Percentiles rank a stretch among this genome's conserved stretches.
Conservation (phyloP, 2,113 vertebrate species). For the Excalfactoria chinensis region DNA sequence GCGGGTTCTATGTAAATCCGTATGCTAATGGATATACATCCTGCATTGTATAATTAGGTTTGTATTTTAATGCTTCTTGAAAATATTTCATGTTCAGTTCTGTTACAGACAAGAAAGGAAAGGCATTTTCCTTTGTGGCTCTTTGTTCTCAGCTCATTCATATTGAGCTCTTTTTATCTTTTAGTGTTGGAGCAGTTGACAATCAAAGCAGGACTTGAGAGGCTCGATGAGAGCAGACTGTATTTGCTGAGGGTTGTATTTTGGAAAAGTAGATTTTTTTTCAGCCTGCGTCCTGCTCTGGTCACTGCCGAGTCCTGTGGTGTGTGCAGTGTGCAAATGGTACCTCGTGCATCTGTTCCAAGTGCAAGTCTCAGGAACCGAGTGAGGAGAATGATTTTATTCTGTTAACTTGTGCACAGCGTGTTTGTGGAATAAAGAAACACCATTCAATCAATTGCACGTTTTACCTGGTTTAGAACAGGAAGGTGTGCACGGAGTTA, state of each 20-base stretch:
- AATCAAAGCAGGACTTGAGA: not conserved
- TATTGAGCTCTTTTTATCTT: not conserved
- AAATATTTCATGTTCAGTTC: not conserved
- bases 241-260: not conserved
- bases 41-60: not conserved
- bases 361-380: not conserved
- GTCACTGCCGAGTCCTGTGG: not conserved
- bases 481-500: not conserved
- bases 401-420: not conserved
- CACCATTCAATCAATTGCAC: not conserved
- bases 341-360: not conserved
- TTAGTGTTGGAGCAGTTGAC: not conserved
- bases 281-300: not conserved
- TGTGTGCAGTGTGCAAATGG: not conserved
- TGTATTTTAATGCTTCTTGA: not conserved
- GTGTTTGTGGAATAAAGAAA: not conserved
- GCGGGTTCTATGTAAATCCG: not conserved
- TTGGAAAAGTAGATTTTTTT: not conserved
- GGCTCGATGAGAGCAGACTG: not conserved
- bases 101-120: not conserved
- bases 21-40: not conserved
- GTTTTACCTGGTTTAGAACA: not conserved
- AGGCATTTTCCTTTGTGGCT: not conserved
- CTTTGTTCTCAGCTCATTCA: constrained; percentile 2
- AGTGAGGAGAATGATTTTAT: accelerated